Percentiles rank a stretch among this genome's conserved stretches.
Evolutionary conservation across 2,888 invertebrate genomes (phyloP).

Genomic region (Erannis defoliaria): DNA sequence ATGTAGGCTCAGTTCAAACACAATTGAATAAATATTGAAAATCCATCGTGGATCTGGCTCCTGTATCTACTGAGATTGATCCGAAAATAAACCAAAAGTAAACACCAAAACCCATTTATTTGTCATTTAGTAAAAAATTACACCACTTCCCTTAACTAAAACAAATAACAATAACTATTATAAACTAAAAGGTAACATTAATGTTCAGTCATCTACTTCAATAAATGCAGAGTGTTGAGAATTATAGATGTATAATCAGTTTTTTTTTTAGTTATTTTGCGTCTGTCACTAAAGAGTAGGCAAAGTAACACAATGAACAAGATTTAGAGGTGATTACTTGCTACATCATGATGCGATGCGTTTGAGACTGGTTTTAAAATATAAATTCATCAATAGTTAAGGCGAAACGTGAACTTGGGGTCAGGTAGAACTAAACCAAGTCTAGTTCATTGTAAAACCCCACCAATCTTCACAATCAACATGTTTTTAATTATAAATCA

Average conservation of each 20-base stretch:
- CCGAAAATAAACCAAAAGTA: conserved; percentile 17
- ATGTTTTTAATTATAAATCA: too few relatives aligned
- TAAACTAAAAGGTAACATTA: conserved; percentile 31
- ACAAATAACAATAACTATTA: conserved; percentile 18
- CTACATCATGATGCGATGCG: too few relatives aligned
- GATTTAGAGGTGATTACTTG: background rate
- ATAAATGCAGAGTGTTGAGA: conserved; percentile 37
- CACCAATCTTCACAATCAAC: too few relatives aligned
- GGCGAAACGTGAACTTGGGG: background rate
- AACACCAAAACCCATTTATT: conserved; percentile 36
- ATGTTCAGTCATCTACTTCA: conserved; percentile 19
- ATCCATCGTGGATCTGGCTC: too few relatives aligned
- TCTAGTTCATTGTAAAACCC: too few relatives aligned
- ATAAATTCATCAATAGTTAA: too few relatives aligned
- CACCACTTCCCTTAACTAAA: conserved; percentile 42
- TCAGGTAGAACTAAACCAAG: background rate
- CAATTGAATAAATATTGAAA: too few relatives aligned
- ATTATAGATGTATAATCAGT: background rate
- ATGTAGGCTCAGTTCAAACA: too few relatives aligned
- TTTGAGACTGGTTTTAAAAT: background rate
- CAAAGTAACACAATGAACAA: background rate
- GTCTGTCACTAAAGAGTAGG: too few relatives aligned
- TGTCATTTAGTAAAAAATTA: conserved; percentile 27
- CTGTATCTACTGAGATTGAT: too few relatives aligned
- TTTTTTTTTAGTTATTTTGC: too few relatives aligned